Percentiles rank a stretch among this genome's conserved stretches.
These are phyloP conservation scores for Parazoanthus atlanticus DNA, from an alignment of 92 coral and sea anemone genomes.

Conservation along the genomic window DNA sequence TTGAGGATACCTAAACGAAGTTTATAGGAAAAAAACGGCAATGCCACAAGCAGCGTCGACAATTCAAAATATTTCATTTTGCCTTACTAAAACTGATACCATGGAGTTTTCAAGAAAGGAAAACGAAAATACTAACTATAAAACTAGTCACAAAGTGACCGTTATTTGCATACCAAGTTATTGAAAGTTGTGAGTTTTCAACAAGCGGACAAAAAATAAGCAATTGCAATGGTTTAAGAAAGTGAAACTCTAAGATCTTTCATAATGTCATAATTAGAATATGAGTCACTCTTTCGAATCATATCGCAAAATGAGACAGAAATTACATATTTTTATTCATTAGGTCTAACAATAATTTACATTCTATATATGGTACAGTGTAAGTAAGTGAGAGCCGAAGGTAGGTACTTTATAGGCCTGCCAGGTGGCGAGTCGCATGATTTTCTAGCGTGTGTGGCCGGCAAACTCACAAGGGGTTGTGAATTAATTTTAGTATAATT, in stretches of 20 bases:
- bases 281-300: too few species aligned
- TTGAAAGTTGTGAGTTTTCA: background rate
- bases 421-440: background rate
- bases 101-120: too few species aligned
- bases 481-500: too few species aligned
- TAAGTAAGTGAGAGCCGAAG: too few species aligned
- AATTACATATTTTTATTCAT: too few species aligned
- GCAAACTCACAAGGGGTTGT: background rate
- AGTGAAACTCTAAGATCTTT: too few species aligned
- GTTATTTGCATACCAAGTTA: background rate
- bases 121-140: background rate
- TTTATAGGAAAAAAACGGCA: background rate
- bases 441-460: background rate
- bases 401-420: background rate
- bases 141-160: background rate
- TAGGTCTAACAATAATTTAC: too few species aligned
- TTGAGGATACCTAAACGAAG: background rate
- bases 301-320: too few species aligned
- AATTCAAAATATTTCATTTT: background rate
- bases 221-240: background rate
- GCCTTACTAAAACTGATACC: background rate
- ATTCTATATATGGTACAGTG: too few species aligned
- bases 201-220: background rate
- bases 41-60: background rate
- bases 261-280: too few species aligned